Evolutionary conservation across 2,113 vertebrate species (phyloP), one percentile per base, ranked within the genome.

Genomic region (Ictalurus furcatus): DNA sequence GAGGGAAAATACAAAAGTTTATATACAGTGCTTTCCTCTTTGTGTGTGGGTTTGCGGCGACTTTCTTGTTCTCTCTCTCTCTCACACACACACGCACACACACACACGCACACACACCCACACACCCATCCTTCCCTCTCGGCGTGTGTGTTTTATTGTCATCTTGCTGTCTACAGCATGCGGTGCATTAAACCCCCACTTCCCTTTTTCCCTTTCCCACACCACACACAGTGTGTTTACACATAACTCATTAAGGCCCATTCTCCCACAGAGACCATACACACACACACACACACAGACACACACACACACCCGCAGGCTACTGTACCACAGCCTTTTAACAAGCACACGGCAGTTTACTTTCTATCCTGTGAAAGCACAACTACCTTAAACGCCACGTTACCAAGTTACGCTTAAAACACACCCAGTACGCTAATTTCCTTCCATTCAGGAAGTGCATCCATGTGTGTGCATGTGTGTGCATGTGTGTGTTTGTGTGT

Each of bases 161-260:
- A 80, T 89, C 71, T 85, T 65, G 83, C 88, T 67, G 84, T 89
- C 83, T 52, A 63, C 84, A 80, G 84, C 74, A 89, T 85, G 87
- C 84, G 54, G 83, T 80, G 84, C 88, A 67, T 81, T 85, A 89
- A 89, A 69, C 63, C 88, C 83, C 83, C 65, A 85, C 52, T 88
- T 90, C 84, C 86, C 82, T 54, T 90, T 87, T 74, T 52, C 52
- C 44, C 79, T 87, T 89, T 89, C 84, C 88, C 88, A 89, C 84
- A 89, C 88, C 85, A 74, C 88, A 91, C 82, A 76, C 88, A 89
- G 71, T 89, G 67, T 91, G 90, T 91, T 91, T 91, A 90, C 87
- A 87, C 73, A 87, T 78, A 84, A 69, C 88, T 90, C 87, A 83
- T 90, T 87, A 87, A 84, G 84, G 28, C 12, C 87, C 74, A 85